Percentiles rank a stretch among this genome's conserved stretches.
Conservation (phyloP, 1,140 invertebrate genomes). For the Solen grandis region DNA sequence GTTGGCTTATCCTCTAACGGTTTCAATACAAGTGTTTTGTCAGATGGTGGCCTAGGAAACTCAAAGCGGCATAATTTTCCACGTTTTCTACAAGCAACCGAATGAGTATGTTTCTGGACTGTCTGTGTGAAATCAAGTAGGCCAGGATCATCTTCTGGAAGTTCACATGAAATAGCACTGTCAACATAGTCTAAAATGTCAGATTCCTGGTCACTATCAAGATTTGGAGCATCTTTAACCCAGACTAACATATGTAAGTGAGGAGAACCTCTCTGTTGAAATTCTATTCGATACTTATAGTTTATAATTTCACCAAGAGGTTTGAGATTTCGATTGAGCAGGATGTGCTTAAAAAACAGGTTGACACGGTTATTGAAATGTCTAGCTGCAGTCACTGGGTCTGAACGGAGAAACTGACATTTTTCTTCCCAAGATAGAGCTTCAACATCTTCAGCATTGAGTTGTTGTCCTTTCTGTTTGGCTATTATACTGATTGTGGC, state of each 20-base stretch:
- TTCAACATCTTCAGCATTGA: constrained; percentile 3
- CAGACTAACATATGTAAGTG: constrained; percentile 30
- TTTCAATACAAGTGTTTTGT: neutral
- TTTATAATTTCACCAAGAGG: constrained; percentile 1
- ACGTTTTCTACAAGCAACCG: neutral
- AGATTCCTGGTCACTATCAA: constrained; percentile 1
- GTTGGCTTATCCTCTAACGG: neutral
- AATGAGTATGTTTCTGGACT: constrained; percentile 8
- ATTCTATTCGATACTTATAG: constrained; percentile 36
- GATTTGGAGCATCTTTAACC: constrained; percentile 11
- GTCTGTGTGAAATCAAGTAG: neutral
- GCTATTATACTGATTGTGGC: constrained; percentile 20
- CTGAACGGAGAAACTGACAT: constrained; percentile 22
- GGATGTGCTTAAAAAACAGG: constrained; percentile 1
- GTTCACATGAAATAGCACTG: constrained; percentile 4
- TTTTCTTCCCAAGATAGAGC: constrained; percentile 21
- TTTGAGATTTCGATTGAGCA: constrained; percentile 3
- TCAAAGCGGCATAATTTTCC: neutral
- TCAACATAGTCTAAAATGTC: constrained; percentile 1
- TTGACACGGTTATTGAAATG: constrained; percentile 10
- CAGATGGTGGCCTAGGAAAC: neutral
- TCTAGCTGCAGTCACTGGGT: constrained; percentile 31
- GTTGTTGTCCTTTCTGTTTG: constrained; percentile 15
- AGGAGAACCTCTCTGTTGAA: constrained; percentile 12
- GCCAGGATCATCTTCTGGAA: neutral